Evolutionary conservation across 2,797 vertebrate genomes (phyloP).

Genomic region (Urophycis tenuis): DNA sequence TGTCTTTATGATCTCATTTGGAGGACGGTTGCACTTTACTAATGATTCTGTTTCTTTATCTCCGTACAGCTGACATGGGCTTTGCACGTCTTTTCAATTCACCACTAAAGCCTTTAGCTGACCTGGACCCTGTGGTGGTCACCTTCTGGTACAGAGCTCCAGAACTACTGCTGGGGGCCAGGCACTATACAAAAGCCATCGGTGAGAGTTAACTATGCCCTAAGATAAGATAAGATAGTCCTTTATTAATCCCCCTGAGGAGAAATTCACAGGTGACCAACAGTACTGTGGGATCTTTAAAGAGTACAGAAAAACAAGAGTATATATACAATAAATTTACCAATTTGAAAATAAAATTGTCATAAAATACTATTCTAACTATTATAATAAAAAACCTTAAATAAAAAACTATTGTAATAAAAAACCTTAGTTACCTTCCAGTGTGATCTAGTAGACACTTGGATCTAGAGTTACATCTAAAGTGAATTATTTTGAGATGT

Average conservation of each 20-base stretch:
- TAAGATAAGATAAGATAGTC: too few species aligned
- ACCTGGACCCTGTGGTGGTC: slow-evolving; percentile 99
- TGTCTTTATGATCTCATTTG: background rate
- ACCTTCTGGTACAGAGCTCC: slow-evolving; percentile 99
- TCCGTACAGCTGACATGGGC: slow-evolving; percentile 91
- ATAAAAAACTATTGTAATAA: too few species aligned
- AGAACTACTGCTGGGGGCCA: slow-evolving; percentile 94
- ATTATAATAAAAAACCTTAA: too few species aligned
- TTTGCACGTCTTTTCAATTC: slow-evolving; percentile 99
- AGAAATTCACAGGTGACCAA: too few species aligned
- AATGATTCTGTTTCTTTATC: background rate
- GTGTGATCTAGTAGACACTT: background rate
- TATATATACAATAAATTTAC: too few species aligned
- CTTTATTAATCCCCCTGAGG: too few species aligned
- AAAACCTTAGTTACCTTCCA: too few species aligned
- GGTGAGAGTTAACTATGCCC: slow-evolving; percentile 70
- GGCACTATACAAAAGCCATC: slow-evolving; percentile 99
- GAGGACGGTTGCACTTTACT: background rate
- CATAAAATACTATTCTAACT: too few species aligned
- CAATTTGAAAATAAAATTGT: too few species aligned
- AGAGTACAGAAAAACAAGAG: too few species aligned
- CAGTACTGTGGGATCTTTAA: too few species aligned
- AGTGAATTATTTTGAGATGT: background rate
- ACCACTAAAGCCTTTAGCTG: slow-evolving; percentile 99
- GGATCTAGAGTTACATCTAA: background rate